A percentile compares a stretch with the other conserved stretches of the same genome.
Conservation (phyloP, 1,140 invertebrate genomes). For the Phymastichus coffea region DNA sequence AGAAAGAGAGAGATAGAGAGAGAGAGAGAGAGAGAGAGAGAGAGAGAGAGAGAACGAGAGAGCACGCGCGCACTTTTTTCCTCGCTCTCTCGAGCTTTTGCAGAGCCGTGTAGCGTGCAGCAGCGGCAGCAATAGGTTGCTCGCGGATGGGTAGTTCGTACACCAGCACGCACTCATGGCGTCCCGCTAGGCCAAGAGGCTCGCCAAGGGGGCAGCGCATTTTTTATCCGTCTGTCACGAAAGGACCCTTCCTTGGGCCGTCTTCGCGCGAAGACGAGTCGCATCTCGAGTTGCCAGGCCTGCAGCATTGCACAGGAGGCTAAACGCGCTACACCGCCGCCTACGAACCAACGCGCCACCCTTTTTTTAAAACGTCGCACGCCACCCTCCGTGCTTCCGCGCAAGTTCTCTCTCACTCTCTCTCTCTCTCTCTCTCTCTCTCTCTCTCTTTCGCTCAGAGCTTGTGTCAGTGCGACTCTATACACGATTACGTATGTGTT, state of each 20-base stretch:
- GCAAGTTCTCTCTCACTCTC: slow-evolving; percentile 6
- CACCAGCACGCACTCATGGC: slow-evolving; percentile 49
- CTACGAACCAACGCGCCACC: slow-evolving; percentile 12
- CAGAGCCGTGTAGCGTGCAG: neutral
- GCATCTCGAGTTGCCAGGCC: slow-evolving; percentile 51
- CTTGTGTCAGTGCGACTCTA: too few relatives aligned
- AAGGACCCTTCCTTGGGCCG: slow-evolving; percentile 31
- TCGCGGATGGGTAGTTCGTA: slow-evolving; percentile 25
- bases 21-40: neutral
- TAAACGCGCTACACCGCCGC: too few relatives aligned
- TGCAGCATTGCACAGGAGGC: slow-evolving; percentile 43
- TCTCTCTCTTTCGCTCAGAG: neutral
- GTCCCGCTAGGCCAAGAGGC: slow-evolving; percentile 55
- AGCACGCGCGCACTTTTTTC: neutral
- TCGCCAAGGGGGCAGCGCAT: slow-evolving; percentile 56
- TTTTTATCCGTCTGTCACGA: slow-evolving; percentile 42
- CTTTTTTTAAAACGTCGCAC: slow-evolving; percentile 17
- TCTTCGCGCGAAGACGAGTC: slow-evolving; percentile 42
- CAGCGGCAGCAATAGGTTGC: too few relatives aligned
- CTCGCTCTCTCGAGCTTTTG: neutral
- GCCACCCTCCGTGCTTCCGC: neutral
- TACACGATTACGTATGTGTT: too few relatives aligned
- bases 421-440: neutral
- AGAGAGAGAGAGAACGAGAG: neutral
- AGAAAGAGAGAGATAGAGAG: too few relatives aligned